Evolutionary conservation across 2,888 invertebrate genomes (phyloP), one percentile per base, ranked within the genome.

Genomic region (Nebria salina): DNA sequence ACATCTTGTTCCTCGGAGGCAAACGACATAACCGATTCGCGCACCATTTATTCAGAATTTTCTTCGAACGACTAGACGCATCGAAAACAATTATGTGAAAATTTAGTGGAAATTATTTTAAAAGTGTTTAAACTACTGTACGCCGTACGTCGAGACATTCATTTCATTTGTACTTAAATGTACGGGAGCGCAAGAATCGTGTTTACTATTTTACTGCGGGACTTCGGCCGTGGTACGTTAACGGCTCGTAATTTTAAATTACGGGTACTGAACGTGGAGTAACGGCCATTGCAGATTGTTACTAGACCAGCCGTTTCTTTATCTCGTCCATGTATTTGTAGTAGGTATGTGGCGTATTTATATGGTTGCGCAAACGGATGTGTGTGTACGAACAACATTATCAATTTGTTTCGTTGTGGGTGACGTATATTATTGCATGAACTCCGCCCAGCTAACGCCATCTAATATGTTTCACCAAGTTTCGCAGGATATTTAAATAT

Each of bases 171-270:
- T 73, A 73, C 73, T 73, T 73, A 42, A 73, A 73, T 73, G 73
- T 72, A 75, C 75, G 26, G 70, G 70, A 70, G 70, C 75, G 64
- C 68, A 25, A 74, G 74, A 65, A 75, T 70, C 42, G 75, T 80
- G 80, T 80, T 80, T 80, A 80, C 80, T 75, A 75, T 80, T 80
- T 75, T 80, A 80, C 80, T 54, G 0, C 80, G 80, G 75, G 75
- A 80, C 80, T 54, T 7, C 80, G 80, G 80, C 80, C 80, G 80
- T 72, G 80, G 25, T 64, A 75, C 80, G 80, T 80, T 80, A 80
- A 75, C 80, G 80, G 80, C 75, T 80, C 80, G 80, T 80, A 80
- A 80, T 80, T 80, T 80, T 75, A 80, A 80, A 80, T 80, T 80
- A 80, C 80, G 64, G 75, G 68, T 64, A 64, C 68, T 43, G 75